Evolutionary conservation across 2,113 vertebrate genomes (phyloP), one percentile per base, ranked within the genome.

Genomic region (Meles meles): DNA sequence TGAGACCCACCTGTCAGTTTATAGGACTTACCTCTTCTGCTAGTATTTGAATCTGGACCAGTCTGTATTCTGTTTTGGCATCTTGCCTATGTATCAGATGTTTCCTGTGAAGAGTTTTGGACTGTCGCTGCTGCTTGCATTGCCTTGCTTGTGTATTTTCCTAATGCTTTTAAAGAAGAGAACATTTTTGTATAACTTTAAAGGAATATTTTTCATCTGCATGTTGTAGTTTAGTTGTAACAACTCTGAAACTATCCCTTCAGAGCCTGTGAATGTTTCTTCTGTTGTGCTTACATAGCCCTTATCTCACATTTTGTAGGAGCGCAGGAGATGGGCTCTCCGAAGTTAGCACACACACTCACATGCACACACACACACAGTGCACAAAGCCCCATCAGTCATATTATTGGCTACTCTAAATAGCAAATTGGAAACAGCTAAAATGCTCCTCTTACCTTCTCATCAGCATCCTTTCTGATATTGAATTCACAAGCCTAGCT

Each of bases 391-490:
- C 57, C 87, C 88, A 87, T 96, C 96, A 97, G 87, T 96, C 86
- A 93, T 97, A 90, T 97, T 97, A 96, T 98, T 98, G 98, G 97
- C 91, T 96, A 87, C 90, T 97, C 85, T 98, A 96, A 98, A 94
- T 82, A 98, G 97, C 93, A 98, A 97, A 98, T 98, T 98, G 94
- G 96, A 98, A 98, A 92, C 96, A 95, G 72, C 97, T 96, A 90
- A 94, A 94, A 92, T 72, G 84, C 81, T 90, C 83, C 96, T 96
- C 95, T 94, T 96, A 98, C 95, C 95, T 98, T 98, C 98, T 98
- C 97, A 97, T 98, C 95, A 98, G 92, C 96, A 86, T 98, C 97
- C 95, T 98, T 98, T 98, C 97, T 98, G 94, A 94, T 89, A 94
- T 1, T 86, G 93, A 67, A 97, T 98, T 96, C 94, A 52, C 47